Evolutionary conservation across 2,888 invertebrate genomes (phyloP).

Genomic region (Drosophila nr. perissopoda): DNA sequence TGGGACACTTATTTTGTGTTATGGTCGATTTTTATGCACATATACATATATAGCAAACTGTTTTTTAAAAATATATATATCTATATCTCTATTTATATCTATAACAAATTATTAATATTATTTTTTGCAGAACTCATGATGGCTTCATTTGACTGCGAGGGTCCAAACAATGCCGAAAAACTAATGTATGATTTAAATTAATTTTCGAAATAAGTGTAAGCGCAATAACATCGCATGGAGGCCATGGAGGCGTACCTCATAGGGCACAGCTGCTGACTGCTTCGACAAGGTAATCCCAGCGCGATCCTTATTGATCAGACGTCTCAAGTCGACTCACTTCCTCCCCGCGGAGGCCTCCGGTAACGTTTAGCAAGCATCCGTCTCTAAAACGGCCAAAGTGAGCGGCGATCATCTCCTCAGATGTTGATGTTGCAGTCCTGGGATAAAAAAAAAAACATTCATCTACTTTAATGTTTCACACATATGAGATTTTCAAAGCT

Average conservation of each 20-base stretch:
- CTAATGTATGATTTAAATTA: slow-evolving; percentile 56
- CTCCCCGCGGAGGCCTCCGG: slow-evolving; percentile 59
- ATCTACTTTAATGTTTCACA: slow-evolving; percentile 2
- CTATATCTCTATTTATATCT: no score
- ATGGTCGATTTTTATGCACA: neutral
- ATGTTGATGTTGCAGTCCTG: slow-evolving; percentile 42
- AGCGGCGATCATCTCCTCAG: slow-evolving; percentile 47
- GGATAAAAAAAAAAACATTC: slow-evolving; percentile 17
- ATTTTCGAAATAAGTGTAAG: neutral
- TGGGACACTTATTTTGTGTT: slow-evolving; percentile 4
- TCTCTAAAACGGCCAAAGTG: slow-evolving; percentile 50
- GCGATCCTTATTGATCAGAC: slow-evolving; percentile 49
- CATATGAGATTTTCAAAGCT: neutral
- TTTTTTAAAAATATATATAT: neutral
- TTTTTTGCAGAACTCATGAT: slow-evolving; percentile 49
- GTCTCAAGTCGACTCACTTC: slow-evolving; percentile 63
- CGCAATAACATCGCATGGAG: slow-evolving; percentile 55
- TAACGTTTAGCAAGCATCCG: slow-evolving; percentile 46
- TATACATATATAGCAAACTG: neutral
- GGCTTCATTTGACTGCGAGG: slow-evolving; percentile 58
- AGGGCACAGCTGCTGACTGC: slow-evolving; percentile 53
- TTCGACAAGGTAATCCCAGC: slow-evolving; percentile 37
- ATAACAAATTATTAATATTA: neutral
- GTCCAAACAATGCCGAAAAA: slow-evolving; percentile 56
- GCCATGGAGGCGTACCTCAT: slow-evolving; percentile 57